These are phyloP conservation scores for Oreortyx pictus DNA, from an alignment of 2,797 vertebrate genomes.

Conservation along the genomic window DNA sequence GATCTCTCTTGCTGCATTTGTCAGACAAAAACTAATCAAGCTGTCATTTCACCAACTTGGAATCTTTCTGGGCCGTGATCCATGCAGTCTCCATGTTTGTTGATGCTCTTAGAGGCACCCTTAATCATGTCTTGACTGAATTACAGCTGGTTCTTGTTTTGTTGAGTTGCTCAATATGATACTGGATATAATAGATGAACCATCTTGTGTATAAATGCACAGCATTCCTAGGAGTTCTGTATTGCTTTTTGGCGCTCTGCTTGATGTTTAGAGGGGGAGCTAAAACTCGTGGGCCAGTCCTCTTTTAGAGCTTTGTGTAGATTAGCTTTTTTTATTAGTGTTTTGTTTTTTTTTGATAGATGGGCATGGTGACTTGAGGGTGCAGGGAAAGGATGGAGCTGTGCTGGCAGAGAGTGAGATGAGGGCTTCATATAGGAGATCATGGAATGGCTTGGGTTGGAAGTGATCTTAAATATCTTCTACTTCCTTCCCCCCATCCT, in stretches of 20 bases:
- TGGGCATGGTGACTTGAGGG: neutral
- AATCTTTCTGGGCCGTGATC: constrained; percentile 49
- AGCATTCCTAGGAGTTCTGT: neutral
- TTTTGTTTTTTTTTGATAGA: neutral
- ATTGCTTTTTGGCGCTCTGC: neutral
- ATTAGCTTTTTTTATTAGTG: neutral
- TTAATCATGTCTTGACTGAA: constrained; percentile 51
- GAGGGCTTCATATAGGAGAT: neutral
- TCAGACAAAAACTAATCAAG: constrained; percentile 67
- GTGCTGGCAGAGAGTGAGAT: neutral
- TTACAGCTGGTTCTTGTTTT: constrained; percentile 30
- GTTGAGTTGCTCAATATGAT: neutral
- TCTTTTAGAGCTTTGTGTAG: neutral
- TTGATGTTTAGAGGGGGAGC: neutral
- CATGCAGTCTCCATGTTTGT: constrained; percentile 8
- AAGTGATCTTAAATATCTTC: neutral
- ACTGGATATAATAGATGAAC: constrained; percentile 23
- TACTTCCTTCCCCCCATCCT: neutral
- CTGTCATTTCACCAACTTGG: constrained; percentile 51
- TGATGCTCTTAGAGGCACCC: constrained; percentile 23
- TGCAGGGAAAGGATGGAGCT: neutral
- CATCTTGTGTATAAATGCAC: neutral
- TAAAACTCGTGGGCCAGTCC: neutral
- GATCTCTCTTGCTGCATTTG: constrained; percentile 31
- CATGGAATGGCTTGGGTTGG: neutral